Conservation (phyloP, 2,113 vertebrate genomes). For the Vidua macroura region DNA sequence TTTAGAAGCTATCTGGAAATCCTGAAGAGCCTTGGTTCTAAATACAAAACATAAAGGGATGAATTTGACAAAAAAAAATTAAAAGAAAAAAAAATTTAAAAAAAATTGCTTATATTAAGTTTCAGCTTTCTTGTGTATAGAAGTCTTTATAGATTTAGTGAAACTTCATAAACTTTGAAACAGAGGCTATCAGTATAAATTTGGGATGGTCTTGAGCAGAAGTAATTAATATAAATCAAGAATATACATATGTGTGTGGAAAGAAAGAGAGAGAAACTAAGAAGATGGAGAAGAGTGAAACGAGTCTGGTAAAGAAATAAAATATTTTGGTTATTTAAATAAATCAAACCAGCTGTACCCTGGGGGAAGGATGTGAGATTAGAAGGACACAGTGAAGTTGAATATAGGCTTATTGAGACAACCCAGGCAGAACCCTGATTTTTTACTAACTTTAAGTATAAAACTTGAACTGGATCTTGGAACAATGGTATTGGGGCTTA, state of each 20-base stretch:
- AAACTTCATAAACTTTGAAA: neutral
- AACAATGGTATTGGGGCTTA: neutral
- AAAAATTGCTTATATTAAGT: neutral
- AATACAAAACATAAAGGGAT: neutral
- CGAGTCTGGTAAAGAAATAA: neutral
- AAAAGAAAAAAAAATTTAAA: neutral
- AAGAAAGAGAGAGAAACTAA: neutral
- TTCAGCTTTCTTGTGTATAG: neutral
- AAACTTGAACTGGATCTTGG: neutral
- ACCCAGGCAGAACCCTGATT: neutral
- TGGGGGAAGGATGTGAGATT: neutral
- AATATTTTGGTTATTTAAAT: neutral
- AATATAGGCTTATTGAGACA: neutral
- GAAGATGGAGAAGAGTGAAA: neutral
- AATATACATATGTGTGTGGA: neutral
- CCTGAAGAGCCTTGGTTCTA: neutral
- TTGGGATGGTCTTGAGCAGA: neutral
- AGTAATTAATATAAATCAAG: neutral
- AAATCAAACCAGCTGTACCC: neutral
- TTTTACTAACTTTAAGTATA: neutral
- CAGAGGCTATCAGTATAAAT: neutral
- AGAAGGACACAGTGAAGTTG: neutral
- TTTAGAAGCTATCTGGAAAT: neutral
- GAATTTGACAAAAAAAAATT: neutral
- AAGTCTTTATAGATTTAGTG: neutral